Evolutionary conservation across 1,140 invertebrate species (phyloP), one percentile per base, ranked within the genome.

Genomic region (Drosophila nebulosa): DNA sequence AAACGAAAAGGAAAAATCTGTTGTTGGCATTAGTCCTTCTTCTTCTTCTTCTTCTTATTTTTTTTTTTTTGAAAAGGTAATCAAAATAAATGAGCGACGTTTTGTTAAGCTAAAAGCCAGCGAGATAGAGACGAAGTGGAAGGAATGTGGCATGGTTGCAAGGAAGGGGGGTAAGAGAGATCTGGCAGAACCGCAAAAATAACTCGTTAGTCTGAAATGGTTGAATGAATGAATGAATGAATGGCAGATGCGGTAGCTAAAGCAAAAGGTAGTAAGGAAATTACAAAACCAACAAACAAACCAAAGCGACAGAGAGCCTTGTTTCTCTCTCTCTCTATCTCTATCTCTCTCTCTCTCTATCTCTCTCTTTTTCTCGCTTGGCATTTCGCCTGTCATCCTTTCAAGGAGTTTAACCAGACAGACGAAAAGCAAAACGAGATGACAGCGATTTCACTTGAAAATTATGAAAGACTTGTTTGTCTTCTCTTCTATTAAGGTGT

Each of bases 1-100:
- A 16, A 36, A 57, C 16, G 51, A 65, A 42, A 53, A 27, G 52
- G 18, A 64, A 60, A 74, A 74, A 74, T 73, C 60, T 64, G 75
- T 42, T 78, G 76, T 60, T 78, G 69, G 74, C 74, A 67, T 63
- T 58, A 69, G 62, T 55, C n/a, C 22, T 55, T 14, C 52, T 68
- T 68, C 51, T 60, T 27, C 52, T 68, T 68, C 51, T 60, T 27
- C 4, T 27, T 27, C 26, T 27, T 7, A 58, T 50, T 51, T 57
- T 77, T 30, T 30, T 30, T 30, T 64, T 52, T 58, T 35, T 53
- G 74, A 81, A 85, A 88, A 81, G 81, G 81, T 86, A 86, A 86
- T 86, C 83, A 86, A 86, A 86, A 86, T 86, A 85, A 85, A 85
- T 88, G 83, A 86, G 81, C 81, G 78, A 86, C 83, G 84, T 80